Conservation (phyloP, 2,113 vertebrate genomes). For the Glaucomys volans region DNA sequence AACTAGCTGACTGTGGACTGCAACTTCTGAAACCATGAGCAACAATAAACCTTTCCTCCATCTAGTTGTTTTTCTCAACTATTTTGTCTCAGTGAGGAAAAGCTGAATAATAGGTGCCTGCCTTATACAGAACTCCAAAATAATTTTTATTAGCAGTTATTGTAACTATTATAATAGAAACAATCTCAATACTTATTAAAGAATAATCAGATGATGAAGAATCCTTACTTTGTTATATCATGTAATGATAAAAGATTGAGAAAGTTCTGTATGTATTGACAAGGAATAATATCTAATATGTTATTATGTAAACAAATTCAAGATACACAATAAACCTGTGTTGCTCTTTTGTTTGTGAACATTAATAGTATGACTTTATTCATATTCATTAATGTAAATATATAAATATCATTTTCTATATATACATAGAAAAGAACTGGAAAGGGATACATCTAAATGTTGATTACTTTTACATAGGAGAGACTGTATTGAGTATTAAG, state of each 20-base stretch:
- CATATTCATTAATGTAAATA: background rate
- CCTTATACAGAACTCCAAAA: background rate
- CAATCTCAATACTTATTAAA: background rate
- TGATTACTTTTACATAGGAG: constrained; percentile 26
- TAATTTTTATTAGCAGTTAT: background rate
- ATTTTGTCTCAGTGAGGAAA: background rate
- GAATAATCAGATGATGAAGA: background rate
- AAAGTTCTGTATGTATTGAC: background rate
- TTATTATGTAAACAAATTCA: background rate
- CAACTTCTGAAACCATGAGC: background rate
- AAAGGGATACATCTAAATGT: background rate
- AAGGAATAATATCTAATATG: background rate
- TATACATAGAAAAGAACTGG: background rate
- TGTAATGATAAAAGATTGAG: constrained; percentile 1
- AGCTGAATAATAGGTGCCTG: background rate
- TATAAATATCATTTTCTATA: background rate
- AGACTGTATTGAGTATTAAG: background rate
- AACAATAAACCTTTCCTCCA: background rate
- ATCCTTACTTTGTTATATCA: background rate
- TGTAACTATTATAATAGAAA: background rate
- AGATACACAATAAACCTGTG: background rate
- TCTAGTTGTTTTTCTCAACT: background rate
- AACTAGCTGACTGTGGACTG: background rate
- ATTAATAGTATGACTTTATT: background rate
- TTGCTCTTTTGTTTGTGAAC: background rate